These are phyloP conservation scores for Lampropteryx suffumata DNA, from an alignment of 2,888 invertebrate species.

Conservation along the genomic window DNA sequence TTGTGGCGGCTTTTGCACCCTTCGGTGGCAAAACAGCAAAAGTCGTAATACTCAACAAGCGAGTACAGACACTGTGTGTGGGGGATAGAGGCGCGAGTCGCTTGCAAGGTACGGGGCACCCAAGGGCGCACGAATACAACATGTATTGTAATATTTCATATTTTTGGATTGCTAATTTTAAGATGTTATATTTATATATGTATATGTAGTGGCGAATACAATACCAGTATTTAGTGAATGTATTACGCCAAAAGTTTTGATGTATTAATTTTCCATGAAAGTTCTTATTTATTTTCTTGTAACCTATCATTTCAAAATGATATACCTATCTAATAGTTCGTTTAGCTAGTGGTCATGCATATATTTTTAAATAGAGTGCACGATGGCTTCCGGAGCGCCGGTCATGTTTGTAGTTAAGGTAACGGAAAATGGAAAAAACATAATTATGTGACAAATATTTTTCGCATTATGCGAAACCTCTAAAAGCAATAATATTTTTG, in stretches of 20 bases:
- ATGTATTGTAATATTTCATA: slow-evolving; percentile 83
- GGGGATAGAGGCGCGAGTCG: slow-evolving; percentile 48
- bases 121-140: slow-evolving; percentile 77
- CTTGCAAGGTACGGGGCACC: slow-evolving; percentile 61
- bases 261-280: slow-evolving; percentile 79
- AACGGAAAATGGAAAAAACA: slow-evolving; percentile 39
- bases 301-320: slow-evolving; percentile 32
- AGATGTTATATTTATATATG: slow-evolving; percentile 83
- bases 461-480: slow-evolving; percentile 70
- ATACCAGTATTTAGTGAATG: slow-evolving; percentile 78
- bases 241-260: slow-evolving; percentile 82
- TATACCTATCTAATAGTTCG: slow-evolving; percentile 61
- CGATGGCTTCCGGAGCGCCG: slow-evolving; percentile 73
- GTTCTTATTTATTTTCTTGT: slow-evolving; percentile 60
- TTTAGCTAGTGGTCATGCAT: slow-evolving; percentile 81
- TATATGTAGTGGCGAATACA: slow-evolving; percentile 82
- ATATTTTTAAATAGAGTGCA: slow-evolving; percentile 79
- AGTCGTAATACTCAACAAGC: slow-evolving; percentile 60
- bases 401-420: slow-evolving; percentile 44
- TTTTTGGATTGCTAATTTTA: slow-evolving; percentile 84
- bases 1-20: slow-evolving; percentile 78
- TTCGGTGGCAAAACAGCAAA: slow-evolving; percentile 65
- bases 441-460: slow-evolving; percentile 58
- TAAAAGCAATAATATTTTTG: slow-evolving; percentile 81
- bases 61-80: slow-evolving; percentile 41